A percentile compares a stretch with the other conserved stretches of the same genome.
Evolutionary conservation across 1,140 invertebrate species (phyloP).

Genomic region (Saccostrea glomerata): DNA sequence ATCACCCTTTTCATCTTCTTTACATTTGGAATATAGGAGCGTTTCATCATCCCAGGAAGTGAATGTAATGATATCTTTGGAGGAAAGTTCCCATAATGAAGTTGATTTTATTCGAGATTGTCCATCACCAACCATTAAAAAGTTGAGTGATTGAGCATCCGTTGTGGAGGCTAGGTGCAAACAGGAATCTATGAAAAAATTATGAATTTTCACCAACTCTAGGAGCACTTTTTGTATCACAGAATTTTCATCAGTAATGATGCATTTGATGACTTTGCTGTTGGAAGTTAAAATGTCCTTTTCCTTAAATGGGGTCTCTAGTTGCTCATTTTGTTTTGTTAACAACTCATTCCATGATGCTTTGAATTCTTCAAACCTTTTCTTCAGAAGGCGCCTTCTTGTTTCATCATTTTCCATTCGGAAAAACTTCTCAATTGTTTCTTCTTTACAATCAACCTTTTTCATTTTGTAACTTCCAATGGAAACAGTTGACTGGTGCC

Average conservation of each 20-base stretch:
- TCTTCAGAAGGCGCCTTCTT: conserved; percentile 40
- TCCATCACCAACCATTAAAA: conserved; percentile 4
- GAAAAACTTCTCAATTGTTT: conserved; percentile 52
- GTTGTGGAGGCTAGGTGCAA: not conserved
- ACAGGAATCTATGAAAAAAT: conserved; percentile 40
- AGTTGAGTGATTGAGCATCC: not conserved
- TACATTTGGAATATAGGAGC: too few relatives aligned
- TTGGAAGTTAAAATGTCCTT: not conserved
- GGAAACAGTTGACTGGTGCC: conserved; percentile 49
- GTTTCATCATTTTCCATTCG: conserved; percentile 35
- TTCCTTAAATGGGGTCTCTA: not conserved
- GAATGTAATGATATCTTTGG: conserved; percentile 36
- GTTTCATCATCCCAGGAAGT: not conserved
- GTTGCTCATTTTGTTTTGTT: not conserved
- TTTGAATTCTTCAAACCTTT: conserved; percentile 54
- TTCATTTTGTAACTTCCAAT: conserved; percentile 53
- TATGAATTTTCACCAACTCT: conserved; percentile 42
- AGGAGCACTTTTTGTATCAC: conserved; percentile 17
- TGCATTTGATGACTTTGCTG: conserved; percentile 32
- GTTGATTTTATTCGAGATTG: not conserved
- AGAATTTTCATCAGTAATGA: conserved; percentile 44
- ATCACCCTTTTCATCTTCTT: not conserved
- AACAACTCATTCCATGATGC: conserved; percentile 55
- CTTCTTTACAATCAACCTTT: conserved; percentile 48
- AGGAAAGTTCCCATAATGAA: conserved; percentile 19